Conservation (phyloP, 92 coral and sea anemone species). For the Epizoanthus scotinus region DNA sequence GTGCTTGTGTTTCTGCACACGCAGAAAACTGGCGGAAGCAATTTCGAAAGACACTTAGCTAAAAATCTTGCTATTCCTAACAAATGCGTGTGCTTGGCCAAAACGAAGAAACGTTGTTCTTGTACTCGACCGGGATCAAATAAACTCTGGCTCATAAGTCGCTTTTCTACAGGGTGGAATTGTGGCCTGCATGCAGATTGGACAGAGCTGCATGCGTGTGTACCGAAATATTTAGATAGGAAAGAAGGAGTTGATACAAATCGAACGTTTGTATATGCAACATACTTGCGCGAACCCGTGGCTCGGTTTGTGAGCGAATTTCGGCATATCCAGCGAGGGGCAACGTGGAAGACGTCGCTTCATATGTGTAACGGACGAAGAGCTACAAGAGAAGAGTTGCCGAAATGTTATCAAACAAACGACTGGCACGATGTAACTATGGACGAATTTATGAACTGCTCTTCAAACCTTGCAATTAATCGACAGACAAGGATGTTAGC, state of each 20-base stretch:
- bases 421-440: conserved; percentile 81
- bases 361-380: conserved; percentile 77
- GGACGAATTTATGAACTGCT: conserved; percentile 66
- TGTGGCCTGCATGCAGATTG: conserved; percentile 97
- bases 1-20: conserved; percentile 92
- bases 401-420: conserved; percentile 79
- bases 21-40: conserved; percentile 96
- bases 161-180: conserved; percentile 93
- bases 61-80: conserved; percentile 57
- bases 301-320: conserved; percentile 88
- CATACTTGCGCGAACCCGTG: conserved; percentile 86
- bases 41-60: conserved; percentile 89
- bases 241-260: conserved; percentile 53
- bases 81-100: conserved; percentile 65
- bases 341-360: conserved; percentile 83
- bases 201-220: conserved; percentile 83
- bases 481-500: conserved; percentile 93
- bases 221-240: conserved; percentile 63
- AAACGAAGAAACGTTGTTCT: conserved; percentile 49
- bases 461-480: conserved; percentile 84
- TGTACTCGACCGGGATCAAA: conserved; percentile 85
- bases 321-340: conserved; percentile 84
- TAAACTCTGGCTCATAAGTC: conserved; percentile 82
- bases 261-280: conserved; percentile 74
- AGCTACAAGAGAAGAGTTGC: conserved; percentile 70